These are phyloP conservation scores for Enteromius treurensis DNA, from an alignment of 2,797 vertebrate genomes.

Conservation along the genomic window DNA sequence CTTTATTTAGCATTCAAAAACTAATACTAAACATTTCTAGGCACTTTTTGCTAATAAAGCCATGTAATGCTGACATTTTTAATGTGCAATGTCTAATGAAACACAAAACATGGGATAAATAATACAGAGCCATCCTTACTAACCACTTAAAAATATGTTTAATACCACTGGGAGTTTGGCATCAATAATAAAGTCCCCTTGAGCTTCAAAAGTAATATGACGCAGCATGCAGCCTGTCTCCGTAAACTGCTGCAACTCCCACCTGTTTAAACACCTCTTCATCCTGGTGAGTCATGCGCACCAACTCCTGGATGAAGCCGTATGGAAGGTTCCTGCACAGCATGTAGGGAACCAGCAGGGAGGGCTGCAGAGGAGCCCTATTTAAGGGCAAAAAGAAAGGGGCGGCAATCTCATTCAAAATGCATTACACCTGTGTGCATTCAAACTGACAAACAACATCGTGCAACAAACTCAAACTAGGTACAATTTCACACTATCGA, in stretches of 20 bases:
- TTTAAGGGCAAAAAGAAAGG: constrained; percentile 21
- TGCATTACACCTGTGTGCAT: background rate
- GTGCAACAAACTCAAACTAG: background rate
- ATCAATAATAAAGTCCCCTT: constrained; percentile 38
- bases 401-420: constrained; percentile 21
- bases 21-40: background rate
- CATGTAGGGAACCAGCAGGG: constrained; percentile 97
- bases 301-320: constrained; percentile 96
- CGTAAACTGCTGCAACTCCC: constrained; percentile 49
- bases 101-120: background rate
- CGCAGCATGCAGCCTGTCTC: constrained; percentile 29
- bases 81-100: background rate
- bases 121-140: background rate
- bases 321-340: constrained; percentile 97
- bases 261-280: constrained; percentile 95
- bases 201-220: constrained; percentile 45
- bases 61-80: background rate
- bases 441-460: background rate
- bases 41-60: background rate
- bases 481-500: background rate
- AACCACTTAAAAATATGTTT: constrained; percentile 1
- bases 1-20: background rate
- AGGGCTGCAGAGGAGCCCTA: constrained; percentile 90
- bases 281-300: constrained; percentile 96
- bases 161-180: constrained; percentile 11